phyloP scores from a whole-genome alignment of 2,797 vertebrate species.

The Halcyon leucocephala region DNA sequence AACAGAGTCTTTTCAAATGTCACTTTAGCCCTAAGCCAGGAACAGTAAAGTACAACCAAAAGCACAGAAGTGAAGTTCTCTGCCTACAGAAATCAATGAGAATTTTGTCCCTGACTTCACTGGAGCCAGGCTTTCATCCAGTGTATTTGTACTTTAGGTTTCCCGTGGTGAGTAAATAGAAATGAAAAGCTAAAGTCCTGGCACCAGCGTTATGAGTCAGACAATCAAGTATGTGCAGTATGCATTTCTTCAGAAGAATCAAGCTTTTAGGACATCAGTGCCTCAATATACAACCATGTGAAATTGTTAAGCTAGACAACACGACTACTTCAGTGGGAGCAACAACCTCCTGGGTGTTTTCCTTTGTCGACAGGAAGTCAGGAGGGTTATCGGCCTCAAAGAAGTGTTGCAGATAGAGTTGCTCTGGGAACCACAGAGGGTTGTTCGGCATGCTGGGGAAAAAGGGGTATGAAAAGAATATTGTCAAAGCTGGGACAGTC shows the following conservation, averaged over 20 bases:
- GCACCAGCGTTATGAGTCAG: constrained; percentile 37
- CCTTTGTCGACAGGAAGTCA: not conserved
- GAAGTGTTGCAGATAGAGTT: not conserved
- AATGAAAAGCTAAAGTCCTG: not conserved
- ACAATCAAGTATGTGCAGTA: constrained; percentile 44
- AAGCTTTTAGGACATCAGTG: not conserved
- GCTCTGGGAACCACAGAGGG: not conserved
- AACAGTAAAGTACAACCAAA: constrained; percentile 19
- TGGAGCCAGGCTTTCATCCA: constrained; percentile 35
- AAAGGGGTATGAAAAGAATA: not conserved
- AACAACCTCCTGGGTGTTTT: not conserved
- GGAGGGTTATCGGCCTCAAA: rapidly evolving
- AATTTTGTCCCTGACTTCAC: constrained; percentile 30
- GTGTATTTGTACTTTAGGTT: constrained; percentile 39
- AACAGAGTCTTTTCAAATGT: constrained; percentile 8
- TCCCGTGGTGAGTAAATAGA: constrained; percentile 55
- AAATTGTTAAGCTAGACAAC: not conserved
- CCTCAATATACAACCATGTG: not conserved
- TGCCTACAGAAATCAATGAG: constrained; percentile 39
- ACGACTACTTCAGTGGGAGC: not conserved
- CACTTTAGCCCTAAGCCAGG: constrained; percentile 12
- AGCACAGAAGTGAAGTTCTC: constrained; percentile 15
- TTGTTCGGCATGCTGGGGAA: not conserved
- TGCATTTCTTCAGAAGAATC: not conserved
- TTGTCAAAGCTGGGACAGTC: not conserved